A percentile compares a stretch with the other conserved stretches of the same genome.
Conservation (phyloP, 1,140 invertebrate species). For the Drosophila guanche region DNA sequence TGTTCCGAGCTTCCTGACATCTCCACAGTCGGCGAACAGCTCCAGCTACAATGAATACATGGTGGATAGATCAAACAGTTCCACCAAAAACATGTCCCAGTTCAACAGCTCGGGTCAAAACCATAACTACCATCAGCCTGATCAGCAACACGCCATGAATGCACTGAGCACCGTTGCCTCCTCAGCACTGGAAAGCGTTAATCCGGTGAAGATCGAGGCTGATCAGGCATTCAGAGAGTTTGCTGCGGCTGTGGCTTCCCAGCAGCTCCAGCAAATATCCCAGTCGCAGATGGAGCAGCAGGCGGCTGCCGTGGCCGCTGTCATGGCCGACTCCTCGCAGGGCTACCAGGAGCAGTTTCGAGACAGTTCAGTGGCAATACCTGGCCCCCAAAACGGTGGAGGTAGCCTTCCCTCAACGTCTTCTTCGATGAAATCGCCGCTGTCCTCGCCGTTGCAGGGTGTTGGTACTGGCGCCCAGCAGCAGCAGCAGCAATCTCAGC, state of each 20-base stretch:
- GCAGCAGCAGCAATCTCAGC: conserved; percentile 43
- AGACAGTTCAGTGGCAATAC: conserved; percentile 42
- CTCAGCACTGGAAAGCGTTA: conserved; percentile 65
- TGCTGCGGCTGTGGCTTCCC: conserved; percentile 77
- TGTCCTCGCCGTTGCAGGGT: conserved; percentile 70
- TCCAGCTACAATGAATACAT: conserved; percentile 78
- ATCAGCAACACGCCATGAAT: conserved; percentile 71
- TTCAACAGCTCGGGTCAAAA: conserved; percentile 45
- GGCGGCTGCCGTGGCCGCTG: conserved; percentile 69
- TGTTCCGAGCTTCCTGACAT: conserved; percentile 77
- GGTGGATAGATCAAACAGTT: conserved; percentile 80
- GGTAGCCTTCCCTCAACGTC: conserved; percentile 74
- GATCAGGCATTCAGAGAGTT: conserved; percentile 77
- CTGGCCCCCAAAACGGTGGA: conserved; percentile 45
- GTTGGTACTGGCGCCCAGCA: conserved; percentile 34
- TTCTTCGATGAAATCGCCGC: conserved; percentile 79
- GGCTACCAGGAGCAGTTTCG: conserved; percentile 75
- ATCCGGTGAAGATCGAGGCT: conserved; percentile 78
- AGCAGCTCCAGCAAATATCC: conserved; percentile 77
- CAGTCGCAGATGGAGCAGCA: conserved; percentile 75
- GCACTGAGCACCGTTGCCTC: conserved; percentile 63
- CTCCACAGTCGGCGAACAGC: conserved; percentile 76
- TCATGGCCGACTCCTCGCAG: conserved; percentile 77
- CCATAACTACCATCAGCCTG: conserved; percentile 72
- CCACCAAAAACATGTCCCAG: conserved; percentile 67